phyloP scores from a whole-genome alignment of 1,140 invertebrate genomes.

The Hycleus phaleratus region DNA sequence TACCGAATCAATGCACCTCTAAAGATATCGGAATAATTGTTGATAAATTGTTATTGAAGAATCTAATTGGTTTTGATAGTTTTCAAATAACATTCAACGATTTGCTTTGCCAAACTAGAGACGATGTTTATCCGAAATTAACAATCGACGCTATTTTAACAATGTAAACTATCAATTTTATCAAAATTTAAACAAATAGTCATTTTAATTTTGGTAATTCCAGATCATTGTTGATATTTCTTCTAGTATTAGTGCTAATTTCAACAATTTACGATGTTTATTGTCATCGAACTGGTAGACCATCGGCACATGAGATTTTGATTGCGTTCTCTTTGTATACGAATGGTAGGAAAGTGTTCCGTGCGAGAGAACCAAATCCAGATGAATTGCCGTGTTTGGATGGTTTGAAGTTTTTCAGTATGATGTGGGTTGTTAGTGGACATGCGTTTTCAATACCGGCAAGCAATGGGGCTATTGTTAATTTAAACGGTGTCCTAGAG shows the following conservation, averaged over 20 bases:
- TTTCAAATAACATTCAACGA: slow-evolving; percentile 2
- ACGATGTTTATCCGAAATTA: slow-evolving; percentile 6
- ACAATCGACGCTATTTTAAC: slow-evolving; percentile 16
- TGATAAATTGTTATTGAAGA: not conserved
- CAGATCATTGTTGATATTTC: slow-evolving; percentile 19
- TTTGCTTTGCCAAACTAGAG: slow-evolving; percentile 16
- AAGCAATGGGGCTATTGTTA: not conserved
- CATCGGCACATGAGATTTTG: slow-evolving; percentile 12
- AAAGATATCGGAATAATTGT: slow-evolving; percentile 9
- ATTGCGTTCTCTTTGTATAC: slow-evolving; percentile 38
- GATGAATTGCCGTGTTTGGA: slow-evolving; percentile 44
- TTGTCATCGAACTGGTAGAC: slow-evolving; percentile 1
- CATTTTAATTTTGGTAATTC: slow-evolving; percentile 2
- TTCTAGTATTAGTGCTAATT: slow-evolving; percentile 5
- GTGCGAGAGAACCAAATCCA: slow-evolving; percentile 16
- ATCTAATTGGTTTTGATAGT: not conserved
- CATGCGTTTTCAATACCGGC: slow-evolving; percentile 41
- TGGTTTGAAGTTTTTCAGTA: slow-evolving; percentile 50
- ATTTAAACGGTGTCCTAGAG: not conserved
- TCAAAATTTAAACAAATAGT: not conserved
- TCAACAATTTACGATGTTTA: slow-evolving; percentile 21
- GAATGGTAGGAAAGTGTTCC: slow-evolving; percentile 35
- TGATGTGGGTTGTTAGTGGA: slow-evolving; percentile 59
- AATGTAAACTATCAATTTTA: slow-evolving; percentile 16
- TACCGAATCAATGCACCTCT: slow-evolving; percentile 19